A percentile compares a stretch with the other conserved stretches of the same genome.
phyloP scores from a whole-genome alignment of 2,888 invertebrate species.

The Patella ulyssiponensis region DNA sequence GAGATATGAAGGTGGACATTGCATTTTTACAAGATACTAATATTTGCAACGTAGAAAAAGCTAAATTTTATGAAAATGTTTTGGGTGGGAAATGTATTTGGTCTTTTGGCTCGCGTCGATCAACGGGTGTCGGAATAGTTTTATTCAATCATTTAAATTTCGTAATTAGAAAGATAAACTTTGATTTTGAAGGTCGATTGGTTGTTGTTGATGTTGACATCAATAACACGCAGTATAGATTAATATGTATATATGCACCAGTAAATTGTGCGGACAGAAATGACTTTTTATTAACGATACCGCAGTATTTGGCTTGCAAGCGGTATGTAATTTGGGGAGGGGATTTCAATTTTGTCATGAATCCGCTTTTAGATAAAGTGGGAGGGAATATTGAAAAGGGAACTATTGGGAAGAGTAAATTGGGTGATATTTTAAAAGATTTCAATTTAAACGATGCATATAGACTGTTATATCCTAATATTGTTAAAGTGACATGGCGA shows the following conservation, averaged over 20 bases:
- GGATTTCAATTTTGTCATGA: slow-evolving; percentile 5
- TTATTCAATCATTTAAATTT: not conserved
- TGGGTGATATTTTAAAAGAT: not conserved
- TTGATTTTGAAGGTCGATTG: slow-evolving; percentile 5
- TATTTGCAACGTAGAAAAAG: not conserved
- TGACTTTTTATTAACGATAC: not conserved
- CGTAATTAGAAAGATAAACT: slow-evolving; percentile 3
- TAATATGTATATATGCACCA: not conserved
- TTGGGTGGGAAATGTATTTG: slow-evolving; percentile 3
- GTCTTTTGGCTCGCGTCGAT: not conserved
- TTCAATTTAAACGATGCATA: slow-evolving; percentile 2
- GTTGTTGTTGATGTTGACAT: slow-evolving; percentile 8
- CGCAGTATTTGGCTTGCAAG: not conserved
- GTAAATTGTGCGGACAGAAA: slow-evolving; percentile 3
- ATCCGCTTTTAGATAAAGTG: not conserved
- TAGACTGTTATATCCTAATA: not conserved
- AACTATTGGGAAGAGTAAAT: not conserved
- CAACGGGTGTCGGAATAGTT: not conserved
- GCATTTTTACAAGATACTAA: not conserved
- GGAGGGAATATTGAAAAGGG: not conserved
- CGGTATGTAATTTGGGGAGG: not conserved
- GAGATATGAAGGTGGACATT: not conserved
- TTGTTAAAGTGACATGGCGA: slow-evolving; percentile 7
- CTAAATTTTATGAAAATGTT: slow-evolving; percentile 3
- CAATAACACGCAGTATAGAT: not conserved